Base-by-base conservation (phyloP, 2,113 vertebrate species). In the Trogon surrucura region DNA sequence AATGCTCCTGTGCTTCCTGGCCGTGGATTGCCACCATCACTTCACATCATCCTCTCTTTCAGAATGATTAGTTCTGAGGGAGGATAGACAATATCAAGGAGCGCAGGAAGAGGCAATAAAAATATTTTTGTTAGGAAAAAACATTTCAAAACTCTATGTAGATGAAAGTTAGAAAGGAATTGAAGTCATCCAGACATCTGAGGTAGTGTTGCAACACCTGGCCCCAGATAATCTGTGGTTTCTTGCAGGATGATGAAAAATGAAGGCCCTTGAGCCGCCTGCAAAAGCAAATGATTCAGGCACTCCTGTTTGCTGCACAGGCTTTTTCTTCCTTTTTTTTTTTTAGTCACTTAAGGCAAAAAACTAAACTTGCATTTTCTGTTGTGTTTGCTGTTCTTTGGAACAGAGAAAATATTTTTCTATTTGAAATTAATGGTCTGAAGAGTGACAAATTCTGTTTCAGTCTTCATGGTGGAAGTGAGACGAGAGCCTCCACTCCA, bases 311-410 rank as follows among this genome's bases (percentile, higher is more conserved):
- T 66, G 16, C 48, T 90, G 19, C 14, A 51, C 27, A 41, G 21
- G n/a, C 0, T 7, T 62, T 38, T 66, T 36, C 41, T 38, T 72
- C 50, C 36, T 4, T 4, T 13, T 8, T 2, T 16, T 44, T 5
- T 5, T 8, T 6, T 2, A 15, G 3, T 54, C 19, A 80, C 9
- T 50, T 70, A 73, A 58, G 18, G 5, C 3, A n/a, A 70, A 54
- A 56, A 69, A 36, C 5, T 1, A 62, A 83, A 34, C 9, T 58
- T 16, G 2, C 4, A 26, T 83, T 87, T 86, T 53, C 22, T 69
- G 11, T 58, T 74, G 25, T 78, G 11, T 13, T 84, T 91, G 45
- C 36, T 71, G 13, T 6, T 80, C 29, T 77, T 85, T 64, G 23
- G 47, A 78, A 71, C 4, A 1, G 20, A 78, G 6, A 80, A 89